Base-by-base conservation (phyloP, 1,140 invertebrate species). In the Saccostrea cuccullata region DNA sequence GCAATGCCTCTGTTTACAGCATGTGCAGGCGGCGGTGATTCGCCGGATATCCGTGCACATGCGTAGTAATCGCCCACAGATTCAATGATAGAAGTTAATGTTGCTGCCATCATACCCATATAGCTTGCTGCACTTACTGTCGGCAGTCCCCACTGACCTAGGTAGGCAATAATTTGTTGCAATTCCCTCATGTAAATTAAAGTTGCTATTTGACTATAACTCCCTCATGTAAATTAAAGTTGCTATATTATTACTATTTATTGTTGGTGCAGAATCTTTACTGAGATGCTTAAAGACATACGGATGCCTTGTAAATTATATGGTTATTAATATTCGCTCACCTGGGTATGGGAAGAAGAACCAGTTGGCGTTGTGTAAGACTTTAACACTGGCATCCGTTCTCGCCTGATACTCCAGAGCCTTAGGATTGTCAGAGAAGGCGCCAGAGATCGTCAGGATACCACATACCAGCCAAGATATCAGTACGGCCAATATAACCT, bases 31-130 rank as follows among this genome's bases (percentile, higher is more conserved):
- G 98, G 98, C 0, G 97, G 96, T 0, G 97, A 96, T 0, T 97
- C 98, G 36, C 92, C 92, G 88, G 97, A 97, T 96, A 98, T 97
- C 94, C 97, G 96, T 0, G 98, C 97, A 20, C 97, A 98, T 26
- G 98, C 98, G 85, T 98, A 97, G 95, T 98, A 98, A 94, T 98
- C 98, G 91, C 98, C 98, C 84, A 98, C 97, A 0, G 97, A 98
- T 94, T 98, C 98, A 9, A 98, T 97, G 0, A 97, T 97, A 77
- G 97, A 98, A 1, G 98, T 97, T 13, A 98, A 93, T 11, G 98
- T 97, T 0, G 97, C 98, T 9, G 98, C 97, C 73, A 98, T 91
- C 97, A 98, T 98, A 0, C 97, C 98, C 70, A 98, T 95, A 12
- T 98, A 97, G 0, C 97, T 97, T 0, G 96, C 96, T 12, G 97